These are phyloP conservation scores for Zaprionus africanus DNA, from an alignment of 1,140 invertebrate genomes.

Conservation along the genomic window DNA sequence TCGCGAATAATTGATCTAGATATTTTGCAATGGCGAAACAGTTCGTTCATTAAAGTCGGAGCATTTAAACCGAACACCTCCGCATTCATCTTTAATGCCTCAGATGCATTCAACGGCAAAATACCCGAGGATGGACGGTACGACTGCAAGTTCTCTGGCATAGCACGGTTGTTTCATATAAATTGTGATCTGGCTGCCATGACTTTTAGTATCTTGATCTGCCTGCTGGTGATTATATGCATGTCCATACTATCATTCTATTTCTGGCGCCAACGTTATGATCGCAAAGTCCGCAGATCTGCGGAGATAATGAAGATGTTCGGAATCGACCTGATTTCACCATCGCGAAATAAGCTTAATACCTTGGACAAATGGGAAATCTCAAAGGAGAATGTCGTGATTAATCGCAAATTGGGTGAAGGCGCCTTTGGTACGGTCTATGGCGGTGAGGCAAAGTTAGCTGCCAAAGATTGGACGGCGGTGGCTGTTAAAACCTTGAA, in stretches of 20 bases:
- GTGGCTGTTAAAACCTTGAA: conserved; percentile 97
- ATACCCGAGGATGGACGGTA: conserved; percentile 89
- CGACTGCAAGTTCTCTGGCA: conserved; percentile 87
- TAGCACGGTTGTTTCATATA: conserved; percentile 88
- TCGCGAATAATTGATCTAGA: conserved; percentile 89
- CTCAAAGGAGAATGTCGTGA: conserved; percentile 92
- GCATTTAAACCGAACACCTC: conserved; percentile 86
- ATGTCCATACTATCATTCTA: conserved; percentile 90
- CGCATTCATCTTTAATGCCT: conserved; percentile 85
- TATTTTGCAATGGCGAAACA: conserved; percentile 89
- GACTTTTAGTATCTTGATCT: conserved; percentile 46
- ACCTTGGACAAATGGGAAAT: conserved; percentile 94
- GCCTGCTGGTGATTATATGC: conserved; percentile 85
- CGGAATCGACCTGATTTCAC: conserved; percentile 87
- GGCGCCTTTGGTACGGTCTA: conserved; percentile 96
- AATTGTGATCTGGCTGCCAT: conserved; percentile 88
- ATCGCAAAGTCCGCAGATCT: conserved; percentile 88
- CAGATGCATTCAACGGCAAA: conserved; percentile 85
- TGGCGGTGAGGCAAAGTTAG: conserved; percentile 92
- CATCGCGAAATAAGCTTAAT: conserved; percentile 84
- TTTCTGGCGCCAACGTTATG: conserved; percentile 90
- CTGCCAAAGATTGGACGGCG: conserved; percentile 90
- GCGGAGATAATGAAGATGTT: conserved; percentile 90
- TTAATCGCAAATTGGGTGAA: conserved; percentile 94
- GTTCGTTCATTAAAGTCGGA: conserved; percentile 86